Conservation (phyloP, 1,140 invertebrate genomes). For the Heliconius hewitsoni region DNA sequence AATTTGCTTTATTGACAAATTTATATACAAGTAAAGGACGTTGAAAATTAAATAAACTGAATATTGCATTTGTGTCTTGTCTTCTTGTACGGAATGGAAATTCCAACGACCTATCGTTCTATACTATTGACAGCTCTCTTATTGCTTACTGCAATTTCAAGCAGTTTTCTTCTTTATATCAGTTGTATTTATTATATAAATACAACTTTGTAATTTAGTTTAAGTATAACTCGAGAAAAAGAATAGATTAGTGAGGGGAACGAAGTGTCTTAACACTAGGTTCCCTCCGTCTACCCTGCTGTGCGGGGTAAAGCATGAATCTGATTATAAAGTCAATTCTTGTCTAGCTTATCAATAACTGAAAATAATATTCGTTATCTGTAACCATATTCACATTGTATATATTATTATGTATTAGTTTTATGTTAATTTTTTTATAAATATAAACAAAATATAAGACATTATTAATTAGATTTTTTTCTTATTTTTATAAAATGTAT, state of each 20-base stretch:
- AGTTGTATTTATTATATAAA: too few species aligned
- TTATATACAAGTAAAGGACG: not conserved
- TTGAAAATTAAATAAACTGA: not conserved
- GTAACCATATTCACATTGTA: not conserved
- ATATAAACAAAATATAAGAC: not conserved
- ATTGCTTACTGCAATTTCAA: not conserved
- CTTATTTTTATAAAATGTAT: not conserved
- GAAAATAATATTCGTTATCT: not conserved
- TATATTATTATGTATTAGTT: not conserved
- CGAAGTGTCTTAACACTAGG: too few species aligned
- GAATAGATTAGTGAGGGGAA: not conserved
- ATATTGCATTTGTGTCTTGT: not conserved
- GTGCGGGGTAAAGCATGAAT: too few species aligned
- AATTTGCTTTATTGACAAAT: not conserved
- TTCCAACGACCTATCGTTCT: not conserved
- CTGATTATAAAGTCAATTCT: not conserved
- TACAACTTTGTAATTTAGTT: not conserved
- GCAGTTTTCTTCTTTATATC: not conserved
- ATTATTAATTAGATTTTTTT: not conserved
- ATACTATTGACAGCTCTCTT: not conserved
- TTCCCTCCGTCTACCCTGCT: too few species aligned
- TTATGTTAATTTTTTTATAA: not conserved
- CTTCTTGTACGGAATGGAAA: not conserved
- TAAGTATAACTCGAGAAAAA: not conserved
- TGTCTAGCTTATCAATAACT: not conserved